A percentile compares a stretch with the other conserved stretches of the same genome.
These are phyloP conservation scores for Melanerpes formicivorus DNA, from an alignment of 2,113 vertebrate genomes.

Conservation along the genomic window DNA sequence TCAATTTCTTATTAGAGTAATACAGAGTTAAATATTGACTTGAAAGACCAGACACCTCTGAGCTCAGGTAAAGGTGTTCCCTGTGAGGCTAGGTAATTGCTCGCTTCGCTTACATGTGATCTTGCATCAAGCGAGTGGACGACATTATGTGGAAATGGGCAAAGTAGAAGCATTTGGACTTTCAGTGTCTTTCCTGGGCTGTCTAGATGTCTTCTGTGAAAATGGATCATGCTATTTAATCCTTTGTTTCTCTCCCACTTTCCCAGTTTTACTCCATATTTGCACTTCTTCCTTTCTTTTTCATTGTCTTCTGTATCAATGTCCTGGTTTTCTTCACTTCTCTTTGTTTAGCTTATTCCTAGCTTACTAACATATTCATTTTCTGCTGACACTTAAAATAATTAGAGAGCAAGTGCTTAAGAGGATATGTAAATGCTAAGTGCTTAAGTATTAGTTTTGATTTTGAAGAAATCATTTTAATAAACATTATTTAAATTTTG, in stretches of 20 bases:
- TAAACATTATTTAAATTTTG: background rate
- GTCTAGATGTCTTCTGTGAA: background rate
- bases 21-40: background rate
- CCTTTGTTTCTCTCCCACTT: background rate
- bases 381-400: background rate
- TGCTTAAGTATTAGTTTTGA: background rate
- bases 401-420: background rate
- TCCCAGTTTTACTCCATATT: background rate
- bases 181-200: background rate
- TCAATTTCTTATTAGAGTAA: background rate
- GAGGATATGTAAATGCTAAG: background rate
- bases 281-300: background rate
- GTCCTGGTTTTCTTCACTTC: background rate
- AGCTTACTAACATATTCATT: background rate
- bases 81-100: background rate
- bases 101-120: background rate
- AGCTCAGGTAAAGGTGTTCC: background rate
- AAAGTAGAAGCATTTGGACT: background rate
- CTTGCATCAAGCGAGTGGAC: background rate
- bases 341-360: background rate
- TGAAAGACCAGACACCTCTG: background rate
- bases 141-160: background rate
- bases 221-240: background rate
- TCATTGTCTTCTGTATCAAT: background rate
- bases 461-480: background rate